Evolutionary conservation across 2,888 invertebrate genomes (phyloP).

Genomic region (Iphiclides podalirius): DNA sequence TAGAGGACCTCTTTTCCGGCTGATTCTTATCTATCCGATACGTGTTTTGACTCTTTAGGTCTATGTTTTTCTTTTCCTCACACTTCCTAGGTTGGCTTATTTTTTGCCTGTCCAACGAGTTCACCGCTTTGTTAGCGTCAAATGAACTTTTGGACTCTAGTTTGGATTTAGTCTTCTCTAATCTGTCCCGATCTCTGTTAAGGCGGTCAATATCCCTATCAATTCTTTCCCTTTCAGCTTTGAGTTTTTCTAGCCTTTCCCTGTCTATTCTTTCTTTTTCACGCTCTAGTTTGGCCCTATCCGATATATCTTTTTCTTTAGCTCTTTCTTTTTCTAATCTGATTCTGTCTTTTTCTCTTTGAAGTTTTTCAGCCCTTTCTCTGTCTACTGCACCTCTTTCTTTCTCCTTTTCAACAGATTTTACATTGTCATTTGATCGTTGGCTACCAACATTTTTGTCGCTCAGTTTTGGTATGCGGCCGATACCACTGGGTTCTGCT

Average conservation of each 20-base stretch:
- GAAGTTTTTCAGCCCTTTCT: conserved; percentile 41
- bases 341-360: conserved; percentile 35
- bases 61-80: conserved; percentile 61
- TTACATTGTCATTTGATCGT: conserved; percentile 45
- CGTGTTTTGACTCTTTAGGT: conserved; percentile 70
- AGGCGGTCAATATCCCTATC: conserved; percentile 66
- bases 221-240: conserved; percentile 65
- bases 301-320: neutral
- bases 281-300: conserved; percentile 26
- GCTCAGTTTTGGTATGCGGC: conserved; percentile 77
- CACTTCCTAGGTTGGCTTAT: conserved; percentile 38
- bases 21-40: conserved; percentile 73
- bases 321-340: conserved; percentile 48
- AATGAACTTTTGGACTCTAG: conserved; percentile 45
- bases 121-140: conserved; percentile 35
- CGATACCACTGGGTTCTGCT: conserved; percentile 51
- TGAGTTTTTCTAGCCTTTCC: conserved; percentile 60
- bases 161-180: conserved; percentile 63
- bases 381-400: conserved; percentile 33
- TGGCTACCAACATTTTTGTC: conserved; percentile 45
- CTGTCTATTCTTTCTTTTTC: conserved; percentile 50
- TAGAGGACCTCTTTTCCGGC: conserved; percentile 50
- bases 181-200: conserved; percentile 58
- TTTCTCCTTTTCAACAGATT: conserved; percentile 43
- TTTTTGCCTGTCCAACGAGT: conserved; percentile 50